Evolutionary conservation across 2,113 vertebrate species (phyloP).

Genomic region (Crotalus tigris): DNA sequence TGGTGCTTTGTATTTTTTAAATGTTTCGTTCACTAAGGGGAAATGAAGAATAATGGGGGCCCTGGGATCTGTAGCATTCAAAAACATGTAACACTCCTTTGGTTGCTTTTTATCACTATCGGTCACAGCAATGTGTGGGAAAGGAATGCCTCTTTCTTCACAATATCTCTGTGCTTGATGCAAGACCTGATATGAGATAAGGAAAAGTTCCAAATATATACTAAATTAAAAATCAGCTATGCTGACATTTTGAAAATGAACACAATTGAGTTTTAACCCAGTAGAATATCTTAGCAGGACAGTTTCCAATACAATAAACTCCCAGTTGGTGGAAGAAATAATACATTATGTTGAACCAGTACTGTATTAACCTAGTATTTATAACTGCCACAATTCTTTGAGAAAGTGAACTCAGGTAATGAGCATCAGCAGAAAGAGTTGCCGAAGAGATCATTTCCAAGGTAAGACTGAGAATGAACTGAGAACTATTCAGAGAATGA

Average conservation of each 20-base stretch:
- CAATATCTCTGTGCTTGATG: slow-evolving; percentile 60
- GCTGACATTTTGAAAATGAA: neutral
- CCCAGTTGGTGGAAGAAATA: neutral
- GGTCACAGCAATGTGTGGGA: slow-evolving; percentile 56
- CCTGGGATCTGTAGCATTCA: slow-evolving; percentile 22
- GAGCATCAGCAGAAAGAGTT: neutral
- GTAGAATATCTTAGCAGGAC: neutral
- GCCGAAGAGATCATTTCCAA: neutral
- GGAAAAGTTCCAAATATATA: neutral
- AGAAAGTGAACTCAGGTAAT: neutral
- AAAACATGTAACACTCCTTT: slow-evolving; percentile 67
- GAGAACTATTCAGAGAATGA: neutral
- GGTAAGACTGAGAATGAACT: neutral
- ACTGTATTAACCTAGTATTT: neutral
- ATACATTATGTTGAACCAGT: neutral
- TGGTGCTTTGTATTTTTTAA: slow-evolving; percentile 59
- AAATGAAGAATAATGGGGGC: slow-evolving; percentile 68
- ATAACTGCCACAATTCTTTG: neutral
- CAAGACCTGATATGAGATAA: slow-evolving; percentile 48
- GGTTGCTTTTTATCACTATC: slow-evolving; percentile 46
- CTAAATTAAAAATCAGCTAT: neutral
- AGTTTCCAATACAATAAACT: neutral
- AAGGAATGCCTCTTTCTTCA: slow-evolving; percentile 60
- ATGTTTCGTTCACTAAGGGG: slow-evolving; percentile 65
- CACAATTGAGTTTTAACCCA: neutral